Evolutionary conservation across 2,888 invertebrate species (phyloP).

Genomic region (Malthinus flaveolus): DNA sequence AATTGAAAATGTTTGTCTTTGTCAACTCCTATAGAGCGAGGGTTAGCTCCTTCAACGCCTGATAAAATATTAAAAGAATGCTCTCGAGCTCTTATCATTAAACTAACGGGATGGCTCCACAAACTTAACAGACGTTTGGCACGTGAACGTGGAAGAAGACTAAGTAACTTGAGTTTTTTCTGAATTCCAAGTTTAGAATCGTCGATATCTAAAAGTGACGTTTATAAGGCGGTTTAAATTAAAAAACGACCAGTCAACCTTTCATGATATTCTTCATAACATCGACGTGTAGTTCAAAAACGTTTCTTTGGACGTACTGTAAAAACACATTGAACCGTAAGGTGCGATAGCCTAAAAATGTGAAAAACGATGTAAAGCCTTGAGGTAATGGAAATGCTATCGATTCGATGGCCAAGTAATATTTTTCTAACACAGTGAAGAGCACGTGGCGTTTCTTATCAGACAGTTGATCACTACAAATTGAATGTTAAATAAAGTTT

Average conservation of each 20-base stretch:
- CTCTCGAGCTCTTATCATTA: constrained; percentile 77
- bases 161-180: constrained; percentile 73
- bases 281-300: constrained; percentile 85
- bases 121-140: constrained; percentile 77
- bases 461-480: constrained; percentile 72
- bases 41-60: constrained; percentile 62
- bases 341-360: constrained; percentile 81
- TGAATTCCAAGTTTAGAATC: constrained; percentile 62
- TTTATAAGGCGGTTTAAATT: background rate
- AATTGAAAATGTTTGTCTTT: constrained; percentile 38
- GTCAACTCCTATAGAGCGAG: constrained; percentile 41
- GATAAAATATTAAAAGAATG: constrained; percentile 80
- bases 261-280: constrained; percentile 83
- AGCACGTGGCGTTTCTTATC: constrained; percentile 70
- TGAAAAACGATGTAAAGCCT: constrained; percentile 87
- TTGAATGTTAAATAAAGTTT: constrained; percentile 9
- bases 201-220: constrained; percentile 53
- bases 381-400: constrained; percentile 83
- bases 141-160: constrained; percentile 74
- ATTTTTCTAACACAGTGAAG: constrained; percentile 80
- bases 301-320: constrained; percentile 82
- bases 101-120: constrained; percentile 77
- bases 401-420: constrained; percentile 76
- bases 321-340: constrained; percentile 77
- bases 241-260: constrained; percentile 55